Evolutionary conservation across 2,888 invertebrate species (phyloP), one percentile per base, ranked within the genome.

Genomic region (Junonia oenone): DNA sequence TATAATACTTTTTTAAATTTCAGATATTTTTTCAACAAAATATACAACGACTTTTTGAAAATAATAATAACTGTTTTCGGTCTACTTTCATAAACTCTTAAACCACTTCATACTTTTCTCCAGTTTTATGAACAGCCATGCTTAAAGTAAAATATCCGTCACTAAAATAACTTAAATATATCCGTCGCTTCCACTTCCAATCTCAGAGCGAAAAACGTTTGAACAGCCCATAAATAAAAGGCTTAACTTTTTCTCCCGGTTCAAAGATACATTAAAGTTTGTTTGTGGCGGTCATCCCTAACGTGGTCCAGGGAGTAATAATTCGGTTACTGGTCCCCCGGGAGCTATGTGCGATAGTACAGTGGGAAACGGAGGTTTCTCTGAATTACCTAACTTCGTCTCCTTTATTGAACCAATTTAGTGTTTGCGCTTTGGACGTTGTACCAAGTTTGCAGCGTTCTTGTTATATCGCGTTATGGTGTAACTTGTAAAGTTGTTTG

Each of bases 281-380:
- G 63, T 57, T 60, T 58, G 47, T 56, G 46, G 57, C 54, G 65
- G 64, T 64, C 65, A 65, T 64, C 61, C 59, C 50, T 60, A 67
- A 63, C 60, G 61, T 60, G 63, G 68, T 57, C 67, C 35, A 22
- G 71, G 62, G 71, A 53, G 59, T 62, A 53, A 66, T 75, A 73
- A 71, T 69, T 71, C 69, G 72, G 68, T 72, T 73, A 75, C 67
- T 58, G 67, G 51, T 51, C 78, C 69, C 76, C 49, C 55, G 71
- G 57, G 68, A 62, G 50, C 62, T 29, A 63, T 62, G 56, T 38
- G 45, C 43, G 51, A 53, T 31, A 35, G 50, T 53, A 49, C 37
- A 37, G 33, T 35, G 15, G 40, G 15, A 53, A 47, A 56, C 53
- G 48, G 50, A 55, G 58, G 50, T 56, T 54, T 13, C 27, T 27